phyloP scores from a whole-genome alignment of 2,113 vertebrate species.

The Vicugna pacos region DNA sequence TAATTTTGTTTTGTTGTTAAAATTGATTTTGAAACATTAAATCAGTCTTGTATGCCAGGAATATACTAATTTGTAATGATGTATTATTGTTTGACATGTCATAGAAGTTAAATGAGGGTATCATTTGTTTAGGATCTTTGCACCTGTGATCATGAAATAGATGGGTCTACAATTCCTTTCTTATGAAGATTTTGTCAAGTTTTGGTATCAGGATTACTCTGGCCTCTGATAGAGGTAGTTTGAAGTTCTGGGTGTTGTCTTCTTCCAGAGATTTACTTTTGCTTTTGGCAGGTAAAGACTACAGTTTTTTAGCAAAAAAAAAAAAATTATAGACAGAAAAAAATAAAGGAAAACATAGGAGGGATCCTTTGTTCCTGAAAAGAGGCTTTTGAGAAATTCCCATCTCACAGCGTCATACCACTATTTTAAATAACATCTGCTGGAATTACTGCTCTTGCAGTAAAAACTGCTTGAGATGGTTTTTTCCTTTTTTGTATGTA shows the following conservation, averaged over 20 bases:
- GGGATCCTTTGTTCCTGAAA: neutral
- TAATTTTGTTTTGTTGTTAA: neutral
- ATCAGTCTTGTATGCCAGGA: neutral
- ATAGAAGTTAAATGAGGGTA: neutral
- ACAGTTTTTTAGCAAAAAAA: neutral
- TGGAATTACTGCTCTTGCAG: neutral
- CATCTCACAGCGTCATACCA: neutral
- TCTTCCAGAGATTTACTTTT: slow-evolving; percentile 17
- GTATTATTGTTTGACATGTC: neutral
- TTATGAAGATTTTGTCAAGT: neutral
- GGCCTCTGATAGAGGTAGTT: neutral
- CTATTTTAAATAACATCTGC: neutral
- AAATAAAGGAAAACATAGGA: neutral
- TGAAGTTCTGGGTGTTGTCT: neutral
- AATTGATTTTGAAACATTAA: neutral
- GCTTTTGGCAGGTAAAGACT: neutral
- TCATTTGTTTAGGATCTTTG: neutral
- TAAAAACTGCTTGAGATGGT: neutral
- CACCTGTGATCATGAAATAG: neutral
- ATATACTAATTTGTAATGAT: neutral
- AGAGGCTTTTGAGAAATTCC: neutral
- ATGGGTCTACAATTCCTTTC: neutral
- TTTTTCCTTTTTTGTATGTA: neutral
- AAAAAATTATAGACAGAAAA: neutral
- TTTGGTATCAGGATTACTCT: neutral